A percentile compares a stretch with the other conserved stretches of the same genome.
phyloP scores from a whole-genome alignment of 2,888 invertebrate species.

The Cenopis cana region DNA sequence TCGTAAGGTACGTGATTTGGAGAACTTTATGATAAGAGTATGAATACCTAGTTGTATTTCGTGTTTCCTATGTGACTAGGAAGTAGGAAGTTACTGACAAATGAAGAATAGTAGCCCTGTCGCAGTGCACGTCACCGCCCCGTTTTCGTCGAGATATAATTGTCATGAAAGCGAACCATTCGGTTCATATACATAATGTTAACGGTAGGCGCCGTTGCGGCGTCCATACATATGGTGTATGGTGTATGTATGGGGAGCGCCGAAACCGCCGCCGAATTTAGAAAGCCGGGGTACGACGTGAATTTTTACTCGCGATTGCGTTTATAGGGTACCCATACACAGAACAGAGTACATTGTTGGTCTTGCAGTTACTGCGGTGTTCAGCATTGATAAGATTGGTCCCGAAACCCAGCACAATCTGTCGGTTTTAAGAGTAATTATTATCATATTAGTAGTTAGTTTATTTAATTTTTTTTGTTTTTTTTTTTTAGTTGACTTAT shows the following conservation, averaged over 20 bases:
- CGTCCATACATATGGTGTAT: slow-evolving; percentile 7
- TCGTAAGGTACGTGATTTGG: no score
- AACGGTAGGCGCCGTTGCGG: not conserved
- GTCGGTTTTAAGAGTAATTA: not conserved
- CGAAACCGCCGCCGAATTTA: slow-evolving; percentile 21
- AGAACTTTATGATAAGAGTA: no score
- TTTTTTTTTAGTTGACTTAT: no score
- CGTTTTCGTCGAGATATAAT: not conserved
- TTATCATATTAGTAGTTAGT: no score
- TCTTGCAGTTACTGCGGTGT: no score
- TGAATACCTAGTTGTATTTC: no score
- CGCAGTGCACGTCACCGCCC: not conserved
- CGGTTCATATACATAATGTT: slow-evolving; percentile 6
- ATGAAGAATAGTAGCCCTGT: not conserved
- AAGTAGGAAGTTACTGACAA: no score
- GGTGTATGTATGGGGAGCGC: slow-evolving; percentile 10
- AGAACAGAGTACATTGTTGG: no score
- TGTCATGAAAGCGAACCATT: not conserved
- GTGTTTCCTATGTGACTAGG: no score
- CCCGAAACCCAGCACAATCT: no score
- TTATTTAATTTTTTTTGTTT: no score
- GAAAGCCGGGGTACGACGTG: slow-evolving; percentile 28
- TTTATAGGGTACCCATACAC: no score
- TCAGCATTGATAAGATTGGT: not conserved
- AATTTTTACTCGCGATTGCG: slow-evolving; percentile 16